These are phyloP conservation scores for Clupea harengus DNA, from an alignment of 2,113 vertebrate genomes.

Conservation along the genomic window DNA sequence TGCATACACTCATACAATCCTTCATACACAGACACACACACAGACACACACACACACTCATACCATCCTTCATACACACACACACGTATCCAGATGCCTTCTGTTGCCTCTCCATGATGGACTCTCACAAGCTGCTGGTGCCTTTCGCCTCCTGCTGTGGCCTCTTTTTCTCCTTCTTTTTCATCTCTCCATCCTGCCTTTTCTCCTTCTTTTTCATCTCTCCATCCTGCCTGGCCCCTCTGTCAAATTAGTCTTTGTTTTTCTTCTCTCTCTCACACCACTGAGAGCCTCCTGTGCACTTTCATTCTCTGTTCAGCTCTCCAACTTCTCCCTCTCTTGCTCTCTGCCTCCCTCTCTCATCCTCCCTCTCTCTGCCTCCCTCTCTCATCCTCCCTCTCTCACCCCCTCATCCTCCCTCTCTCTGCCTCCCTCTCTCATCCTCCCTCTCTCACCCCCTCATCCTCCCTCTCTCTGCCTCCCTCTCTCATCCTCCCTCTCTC, in stretches of 20 bases:
- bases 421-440: too few relatives aligned
- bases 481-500: too few relatives aligned
- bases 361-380: too few relatives aligned
- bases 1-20: conserved; percentile 28
- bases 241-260: too few relatives aligned
- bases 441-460: too few relatives aligned
- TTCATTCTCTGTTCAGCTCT: background rate
- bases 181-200: background rate
- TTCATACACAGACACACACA: background rate
- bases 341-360: too few relatives aligned
- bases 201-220: too few relatives aligned
- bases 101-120: conserved; percentile 15
- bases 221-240: too few relatives aligned
- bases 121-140: background rate
- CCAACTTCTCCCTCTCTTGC: too few relatives aligned
- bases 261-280: background rate
- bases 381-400: too few relatives aligned
- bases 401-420: too few relatives aligned
- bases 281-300: background rate
- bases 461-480: too few relatives aligned
- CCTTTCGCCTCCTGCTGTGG: conserved; percentile 20
- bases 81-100: conserved; percentile 22
- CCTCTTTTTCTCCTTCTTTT: background rate
- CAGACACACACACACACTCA: background rate
- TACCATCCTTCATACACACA: conserved; percentile 28